Base-by-base conservation (phyloP, 2,113 vertebrate genomes). In the Bambusicola thoracicus region DNA sequence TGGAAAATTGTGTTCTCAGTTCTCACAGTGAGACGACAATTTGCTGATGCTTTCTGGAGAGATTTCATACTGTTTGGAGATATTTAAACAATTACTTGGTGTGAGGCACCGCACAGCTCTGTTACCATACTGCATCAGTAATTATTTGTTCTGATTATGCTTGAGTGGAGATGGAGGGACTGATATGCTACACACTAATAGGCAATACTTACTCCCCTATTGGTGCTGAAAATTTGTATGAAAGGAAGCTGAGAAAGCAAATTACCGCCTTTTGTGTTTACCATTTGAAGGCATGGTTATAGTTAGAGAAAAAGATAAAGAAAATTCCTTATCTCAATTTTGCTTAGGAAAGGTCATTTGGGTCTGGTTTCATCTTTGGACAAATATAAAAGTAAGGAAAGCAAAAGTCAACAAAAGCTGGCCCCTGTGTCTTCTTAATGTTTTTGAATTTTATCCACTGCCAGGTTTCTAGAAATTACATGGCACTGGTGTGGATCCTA, bases 81-180 rank as follows among this genome's bases (percentile, higher is more conserved):
- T 89, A 85, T 90, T 92, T 93, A 89, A 96, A 84, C 76, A 88
- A 69, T 79, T 81, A 73, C 66, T 67, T 2, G 10, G 62, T 93
- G 74, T 40, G 78, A 93, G 44, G 30, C 58, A 82, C 36, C 38
- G 25, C 43, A 49, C 46, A 90, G 53, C 36, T 89, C 93, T 92
- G 36, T 73, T 86, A 67, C 77, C 25, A 41, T 67, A 40, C n/a
- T 62, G 43, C 51, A 77, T 67, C 81, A 58, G 36, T 66, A 93
- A 82, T 90, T 94, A 85, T 69, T 88, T 88, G 88, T 87, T 82
- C 84, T 89, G 53, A 73, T 81, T 92, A 70, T 87, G 44, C 62
- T 65, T 69, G 41, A 87, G 70, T 41, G 63, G 62, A 81, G 66
- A 62, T 41, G 6, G 51, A 79, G 62, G 53, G 77, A 84, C 29